These are phyloP conservation scores for Chrysaora quinquecirrha DNA, from an alignment of 30 jellyfish, hydroid and myxozoan species.

Conservation along the genomic window DNA sequence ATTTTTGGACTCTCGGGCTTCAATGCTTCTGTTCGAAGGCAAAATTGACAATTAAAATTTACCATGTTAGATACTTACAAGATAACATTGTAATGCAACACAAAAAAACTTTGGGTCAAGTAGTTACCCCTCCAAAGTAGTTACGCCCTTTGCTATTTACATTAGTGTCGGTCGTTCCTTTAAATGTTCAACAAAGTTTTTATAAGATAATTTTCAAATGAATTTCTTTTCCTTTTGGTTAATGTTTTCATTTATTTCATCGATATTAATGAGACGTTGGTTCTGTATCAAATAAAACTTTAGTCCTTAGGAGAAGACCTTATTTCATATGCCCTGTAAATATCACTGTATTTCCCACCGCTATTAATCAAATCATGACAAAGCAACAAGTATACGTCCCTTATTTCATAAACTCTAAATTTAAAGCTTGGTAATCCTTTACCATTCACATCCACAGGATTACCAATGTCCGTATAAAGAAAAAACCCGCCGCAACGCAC, in stretches of 20 bases:
- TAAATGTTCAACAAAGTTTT: no score
- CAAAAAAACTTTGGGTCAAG: no score
- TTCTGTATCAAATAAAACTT: not conserved
- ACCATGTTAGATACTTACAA: no score
- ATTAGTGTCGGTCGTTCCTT: not conserved
- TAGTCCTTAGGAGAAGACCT: not conserved
- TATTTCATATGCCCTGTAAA: slow-evolving; percentile 40
- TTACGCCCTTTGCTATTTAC: not conserved
- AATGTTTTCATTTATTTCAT: not conserved
- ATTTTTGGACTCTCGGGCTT: no score
- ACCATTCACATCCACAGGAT: slow-evolving; percentile 1
- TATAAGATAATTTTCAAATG: not conserved
- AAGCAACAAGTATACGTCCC: slow-evolving; percentile 6
- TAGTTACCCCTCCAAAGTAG: not conserved
- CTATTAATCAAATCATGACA: slow-evolving; percentile 28
- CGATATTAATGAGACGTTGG: not conserved
- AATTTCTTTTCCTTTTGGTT: not conserved
- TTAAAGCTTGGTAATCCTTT: slow-evolving; percentile 20
- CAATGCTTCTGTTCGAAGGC: no score
- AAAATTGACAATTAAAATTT: no score
- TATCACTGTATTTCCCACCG: slow-evolving; percentile 52
- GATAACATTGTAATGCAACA: no score
- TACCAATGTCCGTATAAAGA: slow-evolving; percentile 64
- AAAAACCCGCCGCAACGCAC: slow-evolving; percentile 25
- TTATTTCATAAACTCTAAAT: slow-evolving; percentile 12